These are phyloP conservation scores for Actinopyga echinites DNA, from an alignment of 53 echinoderm and acorn worm species.

Conservation along the genomic window DNA sequence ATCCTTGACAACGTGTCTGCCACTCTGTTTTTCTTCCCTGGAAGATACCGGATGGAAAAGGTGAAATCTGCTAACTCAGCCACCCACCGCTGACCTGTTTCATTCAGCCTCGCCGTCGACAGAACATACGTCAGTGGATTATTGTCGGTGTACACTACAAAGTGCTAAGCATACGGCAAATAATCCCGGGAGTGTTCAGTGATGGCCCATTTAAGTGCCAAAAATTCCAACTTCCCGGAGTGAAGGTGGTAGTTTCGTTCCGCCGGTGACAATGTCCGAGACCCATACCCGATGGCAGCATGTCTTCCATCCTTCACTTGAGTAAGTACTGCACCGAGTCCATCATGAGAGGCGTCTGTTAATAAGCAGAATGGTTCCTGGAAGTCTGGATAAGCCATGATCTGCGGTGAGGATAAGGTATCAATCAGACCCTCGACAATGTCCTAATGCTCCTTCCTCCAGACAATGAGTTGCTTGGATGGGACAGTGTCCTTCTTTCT, in stretches of 20 bases:
- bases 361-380: slow-evolving; percentile 38
- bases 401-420: no score
- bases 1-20: slow-evolving; percentile 62
- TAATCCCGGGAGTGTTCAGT: slow-evolving; percentile 47
- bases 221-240: slow-evolving; percentile 36
- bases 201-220: slow-evolving; percentile 47
- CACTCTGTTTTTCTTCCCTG: slow-evolving; percentile 39
- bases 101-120: slow-evolving; percentile 48
- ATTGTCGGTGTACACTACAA: slow-evolving; percentile 50
- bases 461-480: no score
- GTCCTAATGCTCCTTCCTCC: no score
- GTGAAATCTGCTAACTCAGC: slow-evolving; percentile 51
- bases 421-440: no score
- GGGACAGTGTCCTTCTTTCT: no score
- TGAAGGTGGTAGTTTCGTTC: no score
- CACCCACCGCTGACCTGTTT: slow-evolving; percentile 61
- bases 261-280: no score
- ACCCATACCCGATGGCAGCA: slow-evolving; percentile 31
- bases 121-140: slow-evolving; percentile 52
- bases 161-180: slow-evolving; percentile 37
- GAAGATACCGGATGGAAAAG: slow-evolving; percentile 63
- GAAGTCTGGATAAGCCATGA: slow-evolving; percentile 35
- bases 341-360: slow-evolving; percentile 53
- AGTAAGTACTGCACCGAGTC: slow-evolving; percentile 55
- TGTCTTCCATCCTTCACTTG: slow-evolving; percentile 51